Base-by-base conservation (phyloP, 2,113 vertebrate species). In the Tenebrosternarchus preto region DNA sequence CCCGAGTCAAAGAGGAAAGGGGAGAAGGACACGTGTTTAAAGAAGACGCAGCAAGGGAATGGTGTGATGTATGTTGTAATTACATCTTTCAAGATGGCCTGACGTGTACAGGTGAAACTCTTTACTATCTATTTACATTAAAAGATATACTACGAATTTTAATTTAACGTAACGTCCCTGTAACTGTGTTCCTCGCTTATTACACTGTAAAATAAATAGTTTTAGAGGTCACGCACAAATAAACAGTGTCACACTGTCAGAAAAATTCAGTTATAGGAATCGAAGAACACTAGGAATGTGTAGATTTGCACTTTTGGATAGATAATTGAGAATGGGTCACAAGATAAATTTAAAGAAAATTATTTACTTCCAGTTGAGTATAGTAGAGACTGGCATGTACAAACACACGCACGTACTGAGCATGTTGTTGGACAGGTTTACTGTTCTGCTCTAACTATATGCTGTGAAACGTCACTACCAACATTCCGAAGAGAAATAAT, bases 31-130 rank as follows among this genome's bases (percentile, higher is more conserved):
- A 94, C 86, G 27, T 2, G 69, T 94, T 94, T 63, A 27, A 19
- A 82, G 27, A 85, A 5, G 81, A 77, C 22, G 82, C 31, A 0
- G 83, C 84, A 22, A 15, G 53, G 76, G 86, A 80, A 63, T 93
- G 92, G 92, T 94, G 93, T n/a, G 93, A 94, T 36, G 82, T 86
- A 2, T 94, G 93, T 84, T 93, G 90, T 78, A 0, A 0, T 0
- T 89, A 89, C 85, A 92, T 94, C 85, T 61, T 92, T 7, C 82
- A 89, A 9, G 22, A 46, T 0, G 84, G 90, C 0, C 82, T 92
- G 80, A 91, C 83, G 61, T 94, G 93, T 74, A 55, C 89, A 91
- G 91, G 93, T 94, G 82, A 89, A 91, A 36, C 43, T 15, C 43
- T 50, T 50, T 36, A 36, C 33, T 36, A 6, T 36, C 33, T 6